Evolutionary conservation across 1,140 invertebrate species (phyloP).

Genomic region (Rhopalosiphum maidis): DNA sequence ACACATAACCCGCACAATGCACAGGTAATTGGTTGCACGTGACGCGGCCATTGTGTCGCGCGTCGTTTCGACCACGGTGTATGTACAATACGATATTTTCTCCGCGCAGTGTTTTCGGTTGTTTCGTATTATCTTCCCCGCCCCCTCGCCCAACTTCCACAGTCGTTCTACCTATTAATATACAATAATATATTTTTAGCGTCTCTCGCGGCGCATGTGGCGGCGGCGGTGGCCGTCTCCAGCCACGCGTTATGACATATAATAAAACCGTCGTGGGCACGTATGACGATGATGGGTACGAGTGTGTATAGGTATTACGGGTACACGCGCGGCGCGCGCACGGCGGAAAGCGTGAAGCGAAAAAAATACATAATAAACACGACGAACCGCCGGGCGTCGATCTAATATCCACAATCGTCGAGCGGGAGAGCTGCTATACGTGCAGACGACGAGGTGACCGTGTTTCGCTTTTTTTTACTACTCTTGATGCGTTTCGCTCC

Average conservation of each 20-base stretch:
- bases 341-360: background rate
- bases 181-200: background rate
- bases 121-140: background rate
- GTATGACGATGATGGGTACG: background rate
- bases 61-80: slow-evolving; percentile 30
- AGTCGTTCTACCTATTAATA: background rate
- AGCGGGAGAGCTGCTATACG: background rate
- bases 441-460: background rate
- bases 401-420: background rate
- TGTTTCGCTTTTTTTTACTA: background rate
- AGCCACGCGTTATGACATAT: background rate
- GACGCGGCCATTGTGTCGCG: slow-evolving; percentile 41
- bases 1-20: slow-evolving; percentile 46
- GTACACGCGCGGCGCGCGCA: background rate
- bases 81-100: slow-evolving; percentile 3
- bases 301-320: no score
- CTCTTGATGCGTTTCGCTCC: background rate
- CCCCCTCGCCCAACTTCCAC: rapidly evolving
- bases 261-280: background rate
- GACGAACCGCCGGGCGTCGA: background rate
- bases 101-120: background rate
- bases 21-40: slow-evolving; percentile 57
- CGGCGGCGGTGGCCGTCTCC: background rate
- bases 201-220: background rate
- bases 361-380: background rate